phyloP scores from a whole-genome alignment of 2,888 invertebrate genomes.

The Dione vanillae region DNA sequence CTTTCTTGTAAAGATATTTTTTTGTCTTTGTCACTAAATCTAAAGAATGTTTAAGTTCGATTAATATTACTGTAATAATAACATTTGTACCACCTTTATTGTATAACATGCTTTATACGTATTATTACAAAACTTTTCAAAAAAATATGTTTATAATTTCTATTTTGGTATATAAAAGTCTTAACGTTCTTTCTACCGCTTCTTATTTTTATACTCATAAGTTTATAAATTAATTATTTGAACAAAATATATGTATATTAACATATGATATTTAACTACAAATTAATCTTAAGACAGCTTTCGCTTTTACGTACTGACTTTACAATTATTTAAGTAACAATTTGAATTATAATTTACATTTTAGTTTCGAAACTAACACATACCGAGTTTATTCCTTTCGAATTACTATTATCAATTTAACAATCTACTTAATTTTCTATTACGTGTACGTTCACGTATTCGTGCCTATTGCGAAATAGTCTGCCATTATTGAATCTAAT shows the following conservation, averaged over 20 bases:
- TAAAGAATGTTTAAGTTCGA: too few relatives aligned
- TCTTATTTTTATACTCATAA: not conserved
- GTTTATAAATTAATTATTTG: not conserved
- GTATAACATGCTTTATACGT: too few relatives aligned
- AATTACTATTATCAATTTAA: constrained; percentile 16
- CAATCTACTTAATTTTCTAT: constrained; percentile 27
- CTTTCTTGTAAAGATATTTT: too few relatives aligned
- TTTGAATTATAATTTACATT: not conserved
- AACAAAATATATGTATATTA: not conserved
- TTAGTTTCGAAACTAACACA: not conserved
- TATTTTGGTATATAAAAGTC: not conserved
- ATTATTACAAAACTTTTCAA: too few relatives aligned
- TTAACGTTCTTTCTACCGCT: not conserved
- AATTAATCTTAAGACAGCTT: not conserved
- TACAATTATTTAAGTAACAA: not conserved
- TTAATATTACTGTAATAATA: too few relatives aligned
- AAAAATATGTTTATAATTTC: not conserved
- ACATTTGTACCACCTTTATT: too few relatives aligned
- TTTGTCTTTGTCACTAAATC: too few relatives aligned
- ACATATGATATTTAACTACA: not conserved
- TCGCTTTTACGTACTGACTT: not conserved
- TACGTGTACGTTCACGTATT: constrained; percentile 25
- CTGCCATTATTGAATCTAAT: constrained; percentile 29
- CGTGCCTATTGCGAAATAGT: constrained; percentile 33
- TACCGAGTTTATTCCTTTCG: constrained; percentile 11